These are phyloP conservation scores for Argyresthia goedartella DNA, from an alignment of 2,888 invertebrate genomes.

Conservation along the genomic window DNA sequence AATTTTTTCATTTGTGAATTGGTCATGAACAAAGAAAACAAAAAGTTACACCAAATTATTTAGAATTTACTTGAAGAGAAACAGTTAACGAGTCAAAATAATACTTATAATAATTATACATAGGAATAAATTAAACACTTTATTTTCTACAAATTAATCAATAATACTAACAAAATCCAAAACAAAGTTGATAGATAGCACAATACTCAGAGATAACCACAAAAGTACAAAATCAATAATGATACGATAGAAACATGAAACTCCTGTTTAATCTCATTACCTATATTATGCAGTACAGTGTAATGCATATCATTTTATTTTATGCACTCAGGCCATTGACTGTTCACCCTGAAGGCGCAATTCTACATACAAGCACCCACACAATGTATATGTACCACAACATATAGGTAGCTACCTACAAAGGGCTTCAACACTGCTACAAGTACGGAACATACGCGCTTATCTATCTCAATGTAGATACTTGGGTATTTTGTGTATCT, in stretches of 20 bases:
- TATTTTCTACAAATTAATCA: too few species aligned
- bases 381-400: conserved; percentile 7
- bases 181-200: background rate
- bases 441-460: background rate
- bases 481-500: background rate
- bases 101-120: too few species aligned
- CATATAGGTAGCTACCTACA: conserved; percentile 11
- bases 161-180: too few species aligned
- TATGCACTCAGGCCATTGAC: conserved; percentile 16
- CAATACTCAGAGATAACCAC: background rate
- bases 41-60: background rate
- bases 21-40: background rate
- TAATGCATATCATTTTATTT: conserved; percentile 1
- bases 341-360: conserved; percentile 8
- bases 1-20: background rate
- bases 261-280: conserved; percentile 1
- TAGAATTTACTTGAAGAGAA: too few species aligned
- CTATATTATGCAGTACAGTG: background rate
- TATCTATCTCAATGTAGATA: background rate
- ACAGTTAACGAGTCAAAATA: too few species aligned
- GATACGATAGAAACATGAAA: background rate
- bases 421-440: background rate
- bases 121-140: too few species aligned
- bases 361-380: conserved; percentile 3
- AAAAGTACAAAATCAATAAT: background rate